Conservation (phyloP, 2,888 invertebrate species). For the Trissonchulus sp. region DNA sequence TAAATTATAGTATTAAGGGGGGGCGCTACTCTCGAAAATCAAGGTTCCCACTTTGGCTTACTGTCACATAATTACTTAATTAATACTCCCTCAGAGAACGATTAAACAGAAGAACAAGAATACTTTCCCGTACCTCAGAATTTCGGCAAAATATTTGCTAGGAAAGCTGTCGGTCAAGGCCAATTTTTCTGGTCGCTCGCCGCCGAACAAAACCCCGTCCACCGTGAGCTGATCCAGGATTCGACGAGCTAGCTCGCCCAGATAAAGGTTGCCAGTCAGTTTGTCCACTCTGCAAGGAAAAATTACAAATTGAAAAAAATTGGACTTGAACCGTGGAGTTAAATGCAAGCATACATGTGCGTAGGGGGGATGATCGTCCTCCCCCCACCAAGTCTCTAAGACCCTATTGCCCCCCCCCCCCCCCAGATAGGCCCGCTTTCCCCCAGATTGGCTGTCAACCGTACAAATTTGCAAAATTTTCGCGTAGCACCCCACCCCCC, state of each 20-base stretch:
- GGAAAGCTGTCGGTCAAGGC: conserved; percentile 45
- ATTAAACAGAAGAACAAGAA: too few relatives aligned
- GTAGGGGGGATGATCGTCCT: background rate
- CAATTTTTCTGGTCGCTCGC: conserved; percentile 25
- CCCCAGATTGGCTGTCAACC: too few relatives aligned
- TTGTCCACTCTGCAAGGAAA: conserved; percentile 46
- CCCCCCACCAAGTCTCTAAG: too few relatives aligned
- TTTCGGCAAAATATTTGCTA: conserved; percentile 51
- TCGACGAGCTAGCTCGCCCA: conserved; percentile 49
- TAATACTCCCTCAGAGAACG: too few relatives aligned
- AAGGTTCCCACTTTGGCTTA: too few relatives aligned
- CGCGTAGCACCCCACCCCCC: too few relatives aligned
- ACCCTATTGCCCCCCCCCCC: too few relatives aligned
- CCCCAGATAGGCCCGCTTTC: too few relatives aligned
- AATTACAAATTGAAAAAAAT: background rate
- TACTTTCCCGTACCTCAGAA: conserved; percentile 48
- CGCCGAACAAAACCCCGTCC: conserved; percentile 37
- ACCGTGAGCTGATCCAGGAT: conserved; percentile 46
- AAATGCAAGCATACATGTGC: background rate
- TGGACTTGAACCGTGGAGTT: background rate
- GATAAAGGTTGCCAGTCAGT: conserved; percentile 51
- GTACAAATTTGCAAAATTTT: too few relatives aligned
- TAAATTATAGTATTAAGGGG: too few relatives aligned
- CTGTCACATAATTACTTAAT: too few relatives aligned
- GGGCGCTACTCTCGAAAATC: too few relatives aligned